Conservation (phyloP, 2,797 vertebrate genomes). For the Acanthurus leucopareius region DNA sequence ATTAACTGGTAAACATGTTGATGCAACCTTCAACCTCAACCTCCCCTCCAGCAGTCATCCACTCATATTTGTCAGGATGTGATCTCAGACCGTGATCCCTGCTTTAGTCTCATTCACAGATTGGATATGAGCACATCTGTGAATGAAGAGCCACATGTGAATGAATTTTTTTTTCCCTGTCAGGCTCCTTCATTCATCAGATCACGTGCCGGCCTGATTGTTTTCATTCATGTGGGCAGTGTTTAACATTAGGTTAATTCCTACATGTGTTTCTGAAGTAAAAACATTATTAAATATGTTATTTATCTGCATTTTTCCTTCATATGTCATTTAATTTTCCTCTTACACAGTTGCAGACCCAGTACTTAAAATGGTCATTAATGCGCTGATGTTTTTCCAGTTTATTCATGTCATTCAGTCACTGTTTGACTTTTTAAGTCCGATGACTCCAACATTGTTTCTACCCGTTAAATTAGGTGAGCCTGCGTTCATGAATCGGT, state of each 20-base stretch:
- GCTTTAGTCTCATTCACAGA: constrained; percentile 55
- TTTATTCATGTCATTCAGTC: neutral
- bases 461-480: constrained; percentile 14
- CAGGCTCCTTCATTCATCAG: constrained; percentile 45
- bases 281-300: no score
- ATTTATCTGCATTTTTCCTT: no score
- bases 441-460: constrained; percentile 2
- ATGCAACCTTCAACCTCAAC: neutral
- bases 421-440: constrained; percentile 4
- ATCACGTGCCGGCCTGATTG: constrained; percentile 6
- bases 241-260: neutral
- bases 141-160: constrained; percentile 50
- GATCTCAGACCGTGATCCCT: constrained; percentile 25
- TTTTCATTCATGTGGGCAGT: constrained; percentile 25
- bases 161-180: neutral
- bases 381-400: neutral
- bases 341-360: neutral
- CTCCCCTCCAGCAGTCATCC: neutral
- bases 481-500: neutral
- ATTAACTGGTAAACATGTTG: constrained; percentile 25
- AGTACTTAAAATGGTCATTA: constrained; percentile 3
- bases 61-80: constrained; percentile 13
- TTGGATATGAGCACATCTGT: constrained; percentile 44
- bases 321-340: neutral
- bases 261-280: neutral